phyloP scores from a whole-genome alignment of 2,113 vertebrate species.

The Romanogobio albipinnatus region DNA sequence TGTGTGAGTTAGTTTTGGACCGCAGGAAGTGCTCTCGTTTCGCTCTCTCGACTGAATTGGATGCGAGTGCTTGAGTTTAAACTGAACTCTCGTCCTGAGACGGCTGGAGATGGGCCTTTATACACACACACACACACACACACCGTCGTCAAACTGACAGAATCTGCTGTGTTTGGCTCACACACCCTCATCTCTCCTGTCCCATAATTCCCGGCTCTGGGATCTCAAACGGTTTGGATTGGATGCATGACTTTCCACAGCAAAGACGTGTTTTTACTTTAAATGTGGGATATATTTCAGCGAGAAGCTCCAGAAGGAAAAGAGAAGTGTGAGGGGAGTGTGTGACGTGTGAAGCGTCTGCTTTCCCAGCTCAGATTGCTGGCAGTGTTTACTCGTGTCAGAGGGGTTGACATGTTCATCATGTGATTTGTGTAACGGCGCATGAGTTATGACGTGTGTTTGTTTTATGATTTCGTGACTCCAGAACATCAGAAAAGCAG shows the following conservation, averaged over 20 bases:
- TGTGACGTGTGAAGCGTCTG: background rate
- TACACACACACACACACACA: constrained; percentile 16
- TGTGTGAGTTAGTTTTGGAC: too few relatives aligned
- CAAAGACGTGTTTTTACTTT: background rate
- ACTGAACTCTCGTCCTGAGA: background rate
- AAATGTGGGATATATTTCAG: background rate
- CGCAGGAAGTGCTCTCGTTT: too few relatives aligned
- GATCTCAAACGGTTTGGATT: background rate
- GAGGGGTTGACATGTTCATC: background rate
- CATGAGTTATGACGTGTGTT: background rate
- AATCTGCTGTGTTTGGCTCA: background rate
- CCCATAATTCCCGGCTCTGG: background rate
- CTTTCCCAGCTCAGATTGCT: background rate
- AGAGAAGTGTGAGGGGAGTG: background rate
- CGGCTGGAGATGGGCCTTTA: constrained; percentile 40
- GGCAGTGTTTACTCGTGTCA: background rate
- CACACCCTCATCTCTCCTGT: background rate
- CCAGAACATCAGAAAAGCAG: background rate
- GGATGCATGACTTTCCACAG: background rate
- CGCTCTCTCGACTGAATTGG: too few relatives aligned
- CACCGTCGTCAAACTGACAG: constrained; percentile 23
- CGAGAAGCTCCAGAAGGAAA: background rate
- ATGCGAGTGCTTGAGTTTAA: background rate
- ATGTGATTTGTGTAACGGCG: background rate
- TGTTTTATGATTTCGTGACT: background rate